Evolutionary conservation across 2,888 invertebrate genomes (phyloP), one percentile per base, ranked within the genome.

Genomic region (Leptinotarsa peninsularis): DNA sequence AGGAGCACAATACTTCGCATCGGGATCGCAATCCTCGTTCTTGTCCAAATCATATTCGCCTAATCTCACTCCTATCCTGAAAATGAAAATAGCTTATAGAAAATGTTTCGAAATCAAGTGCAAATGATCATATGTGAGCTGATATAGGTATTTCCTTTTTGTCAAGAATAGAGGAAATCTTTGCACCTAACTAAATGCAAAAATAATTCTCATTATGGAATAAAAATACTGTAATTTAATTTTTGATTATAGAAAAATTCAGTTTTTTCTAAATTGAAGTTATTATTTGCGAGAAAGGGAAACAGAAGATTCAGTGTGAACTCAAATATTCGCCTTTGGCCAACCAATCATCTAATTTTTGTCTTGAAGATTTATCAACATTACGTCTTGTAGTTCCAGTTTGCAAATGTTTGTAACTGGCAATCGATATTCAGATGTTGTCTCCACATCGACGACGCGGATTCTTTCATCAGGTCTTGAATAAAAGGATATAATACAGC

Each of bases 21-120:
- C 68, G n/a, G 67, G 33, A 49, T 84, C 86, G 84, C 92, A 89
- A 83, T 90, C 89, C 13, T 87, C 87, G 71, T 88, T 87, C 0
- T 86, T 86, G 67, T 85, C 85, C 71, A 89, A 82, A 81, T 91
- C 89, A 80, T 92, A 91, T 76, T 93, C 93, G 0, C 93, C 93
- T 52, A 94, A 86, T 49, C 93, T 90, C 10, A 93, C 90, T 43
- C 91, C 91, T 73, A 89, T 85, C 76, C 92, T 92, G 75, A 70
- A 71, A 76, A 17, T 15, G 0, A 67, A 67, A 27, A 66, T 15
- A 66, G 17, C 66, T 13, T 23, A 3, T 23, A 18, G 33, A 43
- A 43, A 43, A 43, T 43, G 10, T 43, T 10, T 43, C 33, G 33
- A 43, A 43, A 43, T 43, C 33, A 43, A 43, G 10, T 43, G 10